Evolutionary conservation across 2,888 invertebrate species (phyloP), one percentile per base, ranked within the genome.

Genomic region (Oxycera nigricornis): DNA sequence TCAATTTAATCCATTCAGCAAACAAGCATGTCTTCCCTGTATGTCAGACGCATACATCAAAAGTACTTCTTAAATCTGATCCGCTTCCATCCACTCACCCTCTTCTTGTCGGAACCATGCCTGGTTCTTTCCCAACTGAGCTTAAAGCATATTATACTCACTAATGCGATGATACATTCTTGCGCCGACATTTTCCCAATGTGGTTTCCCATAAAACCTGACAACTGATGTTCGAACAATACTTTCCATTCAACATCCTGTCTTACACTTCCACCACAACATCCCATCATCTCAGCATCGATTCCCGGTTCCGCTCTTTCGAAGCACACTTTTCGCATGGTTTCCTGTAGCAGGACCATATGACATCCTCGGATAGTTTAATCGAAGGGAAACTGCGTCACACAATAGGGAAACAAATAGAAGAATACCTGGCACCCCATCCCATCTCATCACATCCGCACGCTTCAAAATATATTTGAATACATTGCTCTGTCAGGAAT

Each of bases 331-430:
- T 59, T 28, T 11, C 28, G 14, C 28, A 2, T 30, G 14, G 28
- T 30, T 24, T 14, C 9, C 59, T n/a, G 28, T 28, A 28, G 28
- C 3, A 14, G 46, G 1, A 6, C 14, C 28, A n/a, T 59, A n/a
- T 59, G 59, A 59, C 24, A 28, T n/a, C 14, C 14, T 28, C 24
- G 14, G 22, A 59, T 28, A 28, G 30, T 59, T 28, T 59, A 59
- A 59, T 59, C 59, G 59, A 28, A 59, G 24, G 26, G 30, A 59
- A 59, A 59, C 59, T 59, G 59, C 59, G 26, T 59, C 28, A 24
- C 59, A 59, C 6, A 17, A 46, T 59, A 28, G 26, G 59, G 30
- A 59, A 59, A 59, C 59, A 59, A 59, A 59, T 59, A n/a, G 28
- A 59, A 28, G 46, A n/a, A 46, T 35, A 35, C 17, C 46, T 46